Percentiles rank a stretch among this genome's conserved stretches.
phyloP scores from a whole-genome alignment of 2,113 vertebrate genomes.

The Ameiurus melas region DNA sequence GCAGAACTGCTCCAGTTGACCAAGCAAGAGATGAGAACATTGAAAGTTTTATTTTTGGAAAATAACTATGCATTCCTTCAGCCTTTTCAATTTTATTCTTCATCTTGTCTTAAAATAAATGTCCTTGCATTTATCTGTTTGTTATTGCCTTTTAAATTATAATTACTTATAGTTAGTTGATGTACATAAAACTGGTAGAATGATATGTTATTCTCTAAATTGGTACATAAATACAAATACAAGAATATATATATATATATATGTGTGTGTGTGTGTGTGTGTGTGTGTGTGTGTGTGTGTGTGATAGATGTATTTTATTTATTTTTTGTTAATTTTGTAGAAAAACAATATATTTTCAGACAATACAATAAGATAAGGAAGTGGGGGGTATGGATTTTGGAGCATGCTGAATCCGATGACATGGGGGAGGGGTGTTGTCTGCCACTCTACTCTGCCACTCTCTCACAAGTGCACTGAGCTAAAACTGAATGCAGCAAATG shows the following conservation, averaged over 20 bases:
- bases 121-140: background rate
- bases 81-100: background rate
- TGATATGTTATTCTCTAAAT: background rate
- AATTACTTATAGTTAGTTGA: background rate
- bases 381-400: background rate
- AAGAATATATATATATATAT: background rate
- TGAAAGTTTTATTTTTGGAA: background rate
- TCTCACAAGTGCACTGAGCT: background rate
- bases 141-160: background rate
- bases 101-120: background rate
- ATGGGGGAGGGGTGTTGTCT: background rate
- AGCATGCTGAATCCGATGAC: background rate
- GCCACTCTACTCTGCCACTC: too few relatives aligned
- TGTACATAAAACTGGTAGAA: background rate
- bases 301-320: too few relatives aligned
- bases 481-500: background rate
- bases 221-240: background rate
- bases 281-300: too few relatives aligned
- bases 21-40: background rate
- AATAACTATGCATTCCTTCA: background rate
- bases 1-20: background rate
- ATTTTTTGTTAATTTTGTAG: background rate
- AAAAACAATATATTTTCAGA: background rate
- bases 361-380: background rate
- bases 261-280: too few relatives aligned